A percentile compares a stretch with the other conserved stretches of the same genome.
Evolutionary conservation across 2,113 vertebrate genomes (phyloP).

Genomic region (Hippoglossus stenolepis): DNA sequence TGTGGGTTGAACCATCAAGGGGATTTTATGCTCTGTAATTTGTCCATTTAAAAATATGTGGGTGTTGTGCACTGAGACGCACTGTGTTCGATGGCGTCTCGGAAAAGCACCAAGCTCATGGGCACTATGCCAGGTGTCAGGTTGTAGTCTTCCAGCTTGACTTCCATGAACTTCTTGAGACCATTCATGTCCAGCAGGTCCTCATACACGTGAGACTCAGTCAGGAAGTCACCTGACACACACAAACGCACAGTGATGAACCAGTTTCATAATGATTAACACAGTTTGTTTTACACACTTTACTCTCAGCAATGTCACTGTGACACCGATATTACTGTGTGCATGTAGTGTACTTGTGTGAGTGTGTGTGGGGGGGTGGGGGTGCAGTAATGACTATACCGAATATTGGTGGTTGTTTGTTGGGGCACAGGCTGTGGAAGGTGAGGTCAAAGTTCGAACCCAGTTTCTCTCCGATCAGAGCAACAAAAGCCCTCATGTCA

Average conservation of each 20-base stretch:
- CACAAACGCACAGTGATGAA: not conserved
- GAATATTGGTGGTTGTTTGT: slow-evolving; percentile 86
- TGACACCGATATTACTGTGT: not conserved
- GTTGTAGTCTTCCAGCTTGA: slow-evolving; percentile 86
- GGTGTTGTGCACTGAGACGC: slow-evolving; percentile 30
- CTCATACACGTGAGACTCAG: slow-evolving; percentile 85
- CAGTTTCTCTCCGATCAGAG: slow-evolving; percentile 85
- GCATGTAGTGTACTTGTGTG: not conserved
- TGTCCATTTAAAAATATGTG: not conserved
- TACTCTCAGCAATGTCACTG: not conserved
- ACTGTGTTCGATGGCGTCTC: slow-evolving; percentile 91
- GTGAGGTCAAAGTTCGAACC: slow-evolving; percentile 86
- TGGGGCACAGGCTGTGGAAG: slow-evolving; percentile 88
- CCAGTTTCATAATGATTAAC: not conserved
- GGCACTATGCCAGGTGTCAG: slow-evolving; percentile 82
- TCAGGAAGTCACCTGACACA: slow-evolving; percentile 88
- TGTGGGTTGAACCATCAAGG: slow-evolving; percentile 13
- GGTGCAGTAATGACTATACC: slow-evolving; percentile 73
- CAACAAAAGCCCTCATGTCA: slow-evolving; percentile 86
- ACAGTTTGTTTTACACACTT: not conserved
- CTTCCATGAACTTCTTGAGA: slow-evolving; percentile 87
- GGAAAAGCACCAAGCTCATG: slow-evolving; percentile 89
- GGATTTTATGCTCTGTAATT: not conserved
- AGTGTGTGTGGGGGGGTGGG: not conserved
- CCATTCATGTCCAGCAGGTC: slow-evolving; percentile 84